These are phyloP conservation scores for Thymelicus lineola DNA, from an alignment of 2,888 invertebrate genomes.

Conservation along the genomic window DNA sequence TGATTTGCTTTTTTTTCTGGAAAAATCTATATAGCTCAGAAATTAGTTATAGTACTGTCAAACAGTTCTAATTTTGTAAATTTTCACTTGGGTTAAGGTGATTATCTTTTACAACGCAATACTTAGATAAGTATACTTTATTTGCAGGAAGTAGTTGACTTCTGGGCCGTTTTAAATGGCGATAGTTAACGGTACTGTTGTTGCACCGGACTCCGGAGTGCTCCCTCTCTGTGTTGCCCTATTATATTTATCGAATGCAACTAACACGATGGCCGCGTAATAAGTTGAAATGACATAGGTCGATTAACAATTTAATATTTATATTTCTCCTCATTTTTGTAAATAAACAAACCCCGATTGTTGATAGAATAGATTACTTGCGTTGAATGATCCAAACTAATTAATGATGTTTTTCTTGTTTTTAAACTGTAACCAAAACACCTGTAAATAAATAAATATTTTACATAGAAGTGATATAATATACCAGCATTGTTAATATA, in stretches of 20 bases:
- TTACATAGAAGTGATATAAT: too few relatives aligned
- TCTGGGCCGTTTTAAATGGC: constrained; percentile 85
- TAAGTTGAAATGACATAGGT: too few relatives aligned
- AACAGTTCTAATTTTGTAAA: too few relatives aligned
- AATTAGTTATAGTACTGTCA: too few relatives aligned
- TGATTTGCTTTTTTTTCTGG: too few relatives aligned
- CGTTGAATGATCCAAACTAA: neutral
- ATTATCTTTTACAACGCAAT: neutral
- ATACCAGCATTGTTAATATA: too few relatives aligned
- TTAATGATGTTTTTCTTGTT: neutral
- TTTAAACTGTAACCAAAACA: neutral
- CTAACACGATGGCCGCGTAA: neutral
- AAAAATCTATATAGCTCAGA: too few relatives aligned
- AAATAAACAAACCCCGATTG: neutral
- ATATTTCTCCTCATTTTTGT: neutral
- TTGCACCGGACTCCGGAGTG: constrained; percentile 11
- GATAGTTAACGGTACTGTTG: constrained; percentile 76
- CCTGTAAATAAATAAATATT: neutral
- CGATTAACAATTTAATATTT: neutral
- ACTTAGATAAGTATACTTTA: constrained; percentile 39
- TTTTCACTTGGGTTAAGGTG: neutral
- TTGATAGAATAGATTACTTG: neutral
- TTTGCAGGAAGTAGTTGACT: constrained; percentile 86
- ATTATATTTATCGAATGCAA: neutral
- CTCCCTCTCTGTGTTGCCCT: constrained; percentile 5